These are phyloP conservation scores for Rhynchotus rufescens DNA, from an alignment of 2,797 vertebrate species.

Conservation along the genomic window DNA sequence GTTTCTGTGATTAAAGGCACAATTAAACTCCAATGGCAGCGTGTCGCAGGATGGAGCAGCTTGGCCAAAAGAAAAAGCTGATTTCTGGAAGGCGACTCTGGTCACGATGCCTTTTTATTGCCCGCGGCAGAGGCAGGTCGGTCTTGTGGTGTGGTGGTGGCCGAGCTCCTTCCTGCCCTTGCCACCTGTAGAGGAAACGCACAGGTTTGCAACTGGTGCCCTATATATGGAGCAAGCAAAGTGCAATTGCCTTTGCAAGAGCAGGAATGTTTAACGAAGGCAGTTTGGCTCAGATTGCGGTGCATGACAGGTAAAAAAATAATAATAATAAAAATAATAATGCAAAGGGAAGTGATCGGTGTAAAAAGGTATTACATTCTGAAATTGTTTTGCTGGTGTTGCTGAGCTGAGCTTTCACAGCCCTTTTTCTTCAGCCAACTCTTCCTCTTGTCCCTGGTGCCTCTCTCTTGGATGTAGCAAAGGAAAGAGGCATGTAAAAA, in stretches of 20 bases:
- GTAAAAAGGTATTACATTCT: neutral
- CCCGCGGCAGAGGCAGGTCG: neutral
- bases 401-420: neutral
- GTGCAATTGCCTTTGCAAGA: neutral
- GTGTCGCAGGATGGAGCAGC: neutral
- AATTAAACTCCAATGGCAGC: constrained; percentile 25
- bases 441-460: neutral
- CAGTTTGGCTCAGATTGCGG: accelerated
- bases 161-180: constrained; percentile 43
- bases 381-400: neutral
- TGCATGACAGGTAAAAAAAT: neutral
- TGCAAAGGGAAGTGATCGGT: neutral
- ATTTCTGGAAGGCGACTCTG: neutral
- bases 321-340: neutral
- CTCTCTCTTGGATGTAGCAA: neutral
- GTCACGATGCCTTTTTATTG: neutral
- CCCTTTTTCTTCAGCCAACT: neutral
- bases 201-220: neutral
- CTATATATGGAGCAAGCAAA: neutral
- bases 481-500: neutral
- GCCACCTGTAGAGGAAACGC: neutral
- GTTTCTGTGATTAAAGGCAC: constrained; percentile 39
- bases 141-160: neutral
- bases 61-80: neutral
- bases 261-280: neutral